phyloP scores from a whole-genome alignment of 2,113 vertebrate genomes.

The Zapus hudsonius region DNA sequence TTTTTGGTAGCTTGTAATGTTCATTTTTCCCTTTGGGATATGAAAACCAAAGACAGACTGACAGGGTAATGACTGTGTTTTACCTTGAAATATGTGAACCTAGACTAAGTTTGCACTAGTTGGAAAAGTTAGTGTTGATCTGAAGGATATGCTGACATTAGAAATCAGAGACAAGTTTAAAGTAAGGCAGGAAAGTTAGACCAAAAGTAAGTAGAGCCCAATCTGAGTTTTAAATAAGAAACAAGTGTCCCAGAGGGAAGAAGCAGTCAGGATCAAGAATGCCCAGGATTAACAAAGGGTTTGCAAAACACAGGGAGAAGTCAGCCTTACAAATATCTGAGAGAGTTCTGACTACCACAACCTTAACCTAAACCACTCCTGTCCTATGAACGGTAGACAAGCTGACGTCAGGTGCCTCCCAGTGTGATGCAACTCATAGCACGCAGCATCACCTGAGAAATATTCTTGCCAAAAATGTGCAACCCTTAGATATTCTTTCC shows the following conservation, averaged over 20 bases:
- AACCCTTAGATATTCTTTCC: not conserved
- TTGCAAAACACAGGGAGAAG: conserved; percentile 14
- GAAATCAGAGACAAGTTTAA: not conserved
- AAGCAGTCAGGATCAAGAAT: not conserved
- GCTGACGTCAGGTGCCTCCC: not conserved
- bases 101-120: not conserved
- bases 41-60: not conserved
- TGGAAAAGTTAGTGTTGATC: not conserved
- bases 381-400: not conserved
- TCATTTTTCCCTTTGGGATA: not conserved
- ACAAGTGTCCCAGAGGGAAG: not conserved
- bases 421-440: not conserved
- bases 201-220: not conserved
- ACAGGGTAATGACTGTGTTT: not conserved
- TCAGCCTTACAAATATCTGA: not conserved
- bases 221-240: conserved; percentile 17
- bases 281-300: not conserved
- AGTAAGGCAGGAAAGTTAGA: not conserved
- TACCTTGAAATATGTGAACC: not conserved
- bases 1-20: not conserved
- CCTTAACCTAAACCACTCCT: conserved; percentile 50
- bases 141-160: not conserved
- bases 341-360: not conserved
- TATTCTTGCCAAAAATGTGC: conserved; percentile 31
- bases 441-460: conserved; percentile 28